Conservation (phyloP, 2,888 invertebrate species). For the Thymelicus acteon region DNA sequence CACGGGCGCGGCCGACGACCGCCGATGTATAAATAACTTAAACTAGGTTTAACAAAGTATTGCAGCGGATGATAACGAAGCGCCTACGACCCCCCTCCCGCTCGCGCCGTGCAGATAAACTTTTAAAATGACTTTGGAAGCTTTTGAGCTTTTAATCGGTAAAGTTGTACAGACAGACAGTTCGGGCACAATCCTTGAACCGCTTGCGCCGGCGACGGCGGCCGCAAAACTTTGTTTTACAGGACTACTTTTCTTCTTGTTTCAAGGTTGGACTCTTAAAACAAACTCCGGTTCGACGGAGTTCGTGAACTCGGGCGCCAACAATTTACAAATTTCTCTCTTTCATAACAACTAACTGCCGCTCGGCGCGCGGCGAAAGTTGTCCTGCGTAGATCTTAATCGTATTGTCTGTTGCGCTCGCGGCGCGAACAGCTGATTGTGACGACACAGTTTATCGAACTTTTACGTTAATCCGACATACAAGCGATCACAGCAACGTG, state of each 20-base stretch:
- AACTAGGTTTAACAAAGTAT: constrained; percentile 83
- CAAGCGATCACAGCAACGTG: constrained; percentile 35
- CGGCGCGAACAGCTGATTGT: constrained; percentile 81
- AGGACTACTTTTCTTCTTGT: constrained; percentile 86
- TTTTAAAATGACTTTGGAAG: constrained; percentile 86
- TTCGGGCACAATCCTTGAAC: constrained; percentile 86
- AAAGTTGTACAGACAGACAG: constrained; percentile 86
- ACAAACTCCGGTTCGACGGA: constrained; percentile 85
- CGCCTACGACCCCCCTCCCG: constrained; percentile 67
- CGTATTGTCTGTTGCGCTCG: constrained; percentile 85
- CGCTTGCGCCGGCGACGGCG: constrained; percentile 85
- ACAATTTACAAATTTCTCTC: constrained; percentile 86
- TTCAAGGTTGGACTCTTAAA: constrained; percentile 86
- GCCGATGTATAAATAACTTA: constrained; percentile 80
- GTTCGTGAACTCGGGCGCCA: constrained; percentile 86
- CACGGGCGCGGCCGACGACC: constrained; percentile 65
- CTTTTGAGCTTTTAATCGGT: constrained; percentile 86
- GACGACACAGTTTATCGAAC: constrained; percentile 74
- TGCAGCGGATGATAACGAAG: constrained; percentile 78
- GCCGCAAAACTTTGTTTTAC: constrained; percentile 86
- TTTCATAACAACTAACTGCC: constrained; percentile 86
- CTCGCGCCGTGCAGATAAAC: constrained; percentile 82
- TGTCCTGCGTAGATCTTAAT: constrained; percentile 86
- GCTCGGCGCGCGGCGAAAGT: constrained; percentile 85
- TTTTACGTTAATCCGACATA: constrained; percentile 65